phyloP scores from a whole-genome alignment of 1,140 invertebrate species.

The Phocides pigmalion region DNA sequence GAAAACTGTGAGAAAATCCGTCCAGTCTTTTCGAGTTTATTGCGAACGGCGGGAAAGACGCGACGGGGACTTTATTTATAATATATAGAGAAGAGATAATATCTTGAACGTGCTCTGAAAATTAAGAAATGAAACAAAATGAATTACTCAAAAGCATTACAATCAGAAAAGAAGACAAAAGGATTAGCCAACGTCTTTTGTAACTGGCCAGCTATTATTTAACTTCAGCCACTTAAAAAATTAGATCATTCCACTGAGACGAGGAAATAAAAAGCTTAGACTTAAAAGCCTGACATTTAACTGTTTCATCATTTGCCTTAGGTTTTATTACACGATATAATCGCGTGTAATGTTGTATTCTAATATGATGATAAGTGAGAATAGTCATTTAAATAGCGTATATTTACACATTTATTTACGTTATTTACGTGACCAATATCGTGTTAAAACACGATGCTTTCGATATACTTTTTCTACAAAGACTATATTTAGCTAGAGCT shows the following conservation, averaged over 20 bases:
- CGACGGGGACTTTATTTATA: too few relatives aligned
- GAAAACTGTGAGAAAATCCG: too few relatives aligned
- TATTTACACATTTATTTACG: too few relatives aligned
- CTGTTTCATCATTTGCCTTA: background rate
- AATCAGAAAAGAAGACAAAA: conserved; percentile 36
- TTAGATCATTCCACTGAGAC: conserved; percentile 1
- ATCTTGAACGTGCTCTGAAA: conserved; percentile 16
- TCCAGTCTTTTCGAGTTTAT: too few relatives aligned
- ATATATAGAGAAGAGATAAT: too few relatives aligned
- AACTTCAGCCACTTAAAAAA: conserved; percentile 39
- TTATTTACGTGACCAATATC: too few relatives aligned
- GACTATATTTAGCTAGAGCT: too few relatives aligned
- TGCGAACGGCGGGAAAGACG: too few relatives aligned
- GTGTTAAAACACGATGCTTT: too few relatives aligned
- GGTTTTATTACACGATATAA: background rate
- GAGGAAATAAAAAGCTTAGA: conserved; percentile 1
- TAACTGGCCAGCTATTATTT: conserved; percentile 39
- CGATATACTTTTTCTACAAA: too few relatives aligned
- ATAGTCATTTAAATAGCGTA: too few relatives aligned
- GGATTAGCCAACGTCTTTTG: conserved; percentile 40
- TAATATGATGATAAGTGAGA: too few relatives aligned
- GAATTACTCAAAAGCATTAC: conserved; percentile 41
- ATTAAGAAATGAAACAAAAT: conserved; percentile 27
- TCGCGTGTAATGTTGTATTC: background rate
- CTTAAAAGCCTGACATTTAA: conserved; percentile 3